Evolutionary conservation across 1,140 invertebrate genomes (phyloP), one percentile per base, ranked within the genome.

Genomic region (Rhynchophorus ferrugineus): DNA sequence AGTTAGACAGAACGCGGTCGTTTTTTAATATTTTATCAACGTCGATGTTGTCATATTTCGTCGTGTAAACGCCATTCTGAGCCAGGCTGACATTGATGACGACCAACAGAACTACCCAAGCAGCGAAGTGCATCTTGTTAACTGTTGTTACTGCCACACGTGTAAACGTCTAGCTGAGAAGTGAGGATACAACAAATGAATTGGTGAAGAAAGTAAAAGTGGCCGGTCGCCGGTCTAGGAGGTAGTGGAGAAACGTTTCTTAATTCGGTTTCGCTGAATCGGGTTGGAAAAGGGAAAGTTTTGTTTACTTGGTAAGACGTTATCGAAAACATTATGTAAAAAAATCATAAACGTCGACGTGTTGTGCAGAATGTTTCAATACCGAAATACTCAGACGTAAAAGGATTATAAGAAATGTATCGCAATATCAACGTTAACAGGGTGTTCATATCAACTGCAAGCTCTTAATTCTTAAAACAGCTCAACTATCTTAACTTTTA

Each of bases 21-120:
- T 85, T 85, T 20, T 62, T 58, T 18, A 85, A 65, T 33, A 85
- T 76, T 44, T 73, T 75, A 24, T 82, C 75, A 2, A 85, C 66
- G 56, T 85, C 75, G 14, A 85, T 69, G 54, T 73, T 74, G 61
- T 86, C 83, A 51, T 75, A 82, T 58, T 78, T 79, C 48, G 57
- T 73, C 1, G 75, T 71, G 60, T 80, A 80, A 2, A 13, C 5
- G 13, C 22, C 11, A 21, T 16, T 39, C 42, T 14, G 37, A 13
- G 5, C 37, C 37, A 29, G 33, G 21, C 13, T 16, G 17, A 39
- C 18, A 21, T 42, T 18, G 3, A 42, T 13, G 37, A 38, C 7
- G 34, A 13, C 21, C 43, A 24, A 46, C 22, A 47, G 50, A 44
- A 22, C 14, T 29, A 29, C 24, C 5, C 5, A 6, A 29, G 24